A percentile compares a stretch with the other conserved stretches of the same genome.
These are phyloP conservation scores for Esox lucius DNA, from an alignment of 2,797 vertebrate species.

Conservation along the genomic window DNA sequence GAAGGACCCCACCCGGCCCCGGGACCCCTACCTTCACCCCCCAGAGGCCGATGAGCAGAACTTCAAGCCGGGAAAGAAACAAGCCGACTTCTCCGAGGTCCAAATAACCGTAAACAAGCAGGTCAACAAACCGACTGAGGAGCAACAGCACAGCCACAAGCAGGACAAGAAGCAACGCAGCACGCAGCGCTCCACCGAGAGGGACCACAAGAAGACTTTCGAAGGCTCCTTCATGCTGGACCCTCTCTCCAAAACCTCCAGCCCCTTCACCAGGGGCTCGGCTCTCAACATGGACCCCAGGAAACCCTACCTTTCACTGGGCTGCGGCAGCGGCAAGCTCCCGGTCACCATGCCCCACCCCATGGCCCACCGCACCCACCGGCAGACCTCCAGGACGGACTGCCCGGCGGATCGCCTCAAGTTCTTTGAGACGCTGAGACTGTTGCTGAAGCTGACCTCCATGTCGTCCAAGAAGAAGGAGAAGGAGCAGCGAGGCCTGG, in stretches of 20 bases:
- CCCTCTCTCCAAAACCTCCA: slow-evolving; percentile 80
- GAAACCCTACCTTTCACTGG: slow-evolving; percentile 98
- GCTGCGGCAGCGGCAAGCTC: slow-evolving; percentile 90
- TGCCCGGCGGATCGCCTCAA: slow-evolving; percentile 96
- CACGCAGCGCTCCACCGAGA: slow-evolving; percentile 84
- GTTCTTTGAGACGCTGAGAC: slow-evolving; percentile 96
- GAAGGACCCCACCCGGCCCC: slow-evolving; percentile 22
- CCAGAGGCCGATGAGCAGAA: slow-evolving; percentile 79
- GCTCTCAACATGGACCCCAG: slow-evolving; percentile 89
- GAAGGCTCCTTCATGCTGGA: slow-evolving; percentile 95
- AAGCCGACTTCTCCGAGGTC: slow-evolving; percentile 27
- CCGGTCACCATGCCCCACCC: slow-evolving; percentile 89
- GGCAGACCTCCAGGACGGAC: slow-evolving; percentile 95
- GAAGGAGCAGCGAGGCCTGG: slow-evolving; percentile 92
- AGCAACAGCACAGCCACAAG: slow-evolving; percentile 80
- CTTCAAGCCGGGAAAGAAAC: slow-evolving; percentile 92
- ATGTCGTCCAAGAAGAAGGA: slow-evolving; percentile 99
- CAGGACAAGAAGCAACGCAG: slow-evolving; percentile 90
- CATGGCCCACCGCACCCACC: slow-evolving; percentile 86
- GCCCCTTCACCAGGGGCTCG: slow-evolving; percentile 73
- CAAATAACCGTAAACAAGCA: not conserved
- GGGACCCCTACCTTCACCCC: slow-evolving; percentile 67
- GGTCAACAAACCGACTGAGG: not conserved
- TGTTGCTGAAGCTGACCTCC: slow-evolving; percentile 97
- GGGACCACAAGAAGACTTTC: slow-evolving; percentile 93